These are phyloP conservation scores for Dione juno DNA, from an alignment of 2,888 invertebrate species.

Conservation along the genomic window DNA sequence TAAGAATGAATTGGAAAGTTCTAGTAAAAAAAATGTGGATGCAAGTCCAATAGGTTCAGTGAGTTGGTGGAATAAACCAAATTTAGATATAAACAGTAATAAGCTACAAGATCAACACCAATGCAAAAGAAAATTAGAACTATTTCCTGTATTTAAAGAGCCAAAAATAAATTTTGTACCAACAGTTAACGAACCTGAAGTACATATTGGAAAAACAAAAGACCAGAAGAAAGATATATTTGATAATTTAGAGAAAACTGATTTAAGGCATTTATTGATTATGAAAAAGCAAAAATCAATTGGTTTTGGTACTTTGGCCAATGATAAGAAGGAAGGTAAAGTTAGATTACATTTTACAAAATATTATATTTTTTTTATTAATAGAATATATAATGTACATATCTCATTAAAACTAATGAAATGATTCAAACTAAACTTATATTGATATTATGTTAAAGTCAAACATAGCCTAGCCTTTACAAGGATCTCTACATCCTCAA, in stretches of 20 bases:
- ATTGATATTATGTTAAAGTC: no score
- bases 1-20: background rate
- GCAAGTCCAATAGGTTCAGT: background rate
- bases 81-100: background rate
- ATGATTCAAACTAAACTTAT: no score
- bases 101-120: background rate
- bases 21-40: background rate
- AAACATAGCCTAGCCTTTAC: no score
- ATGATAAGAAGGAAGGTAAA: slow-evolving; percentile 25
- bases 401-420: no score
- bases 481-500: no score
- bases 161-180: background rate
- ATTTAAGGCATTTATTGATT: slow-evolving; percentile 57
- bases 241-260: slow-evolving; percentile 47
- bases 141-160: slow-evolving; percentile 24
- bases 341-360: background rate
- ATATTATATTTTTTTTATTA: background rate
- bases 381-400: no score
- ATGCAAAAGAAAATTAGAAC: background rate
- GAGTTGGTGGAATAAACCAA: slow-evolving; percentile 28
- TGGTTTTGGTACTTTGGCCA: slow-evolving; percentile 9
- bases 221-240: background rate
- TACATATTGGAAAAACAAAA: background rate
- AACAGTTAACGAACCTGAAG: background rate
- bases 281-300: slow-evolving; percentile 53